A percentile compares a stretch with the other conserved stretches of the same genome.
Evolutionary conservation across 2,113 vertebrate genomes (phyloP).

Genomic region (Aldabrachelys gigantea): DNA sequence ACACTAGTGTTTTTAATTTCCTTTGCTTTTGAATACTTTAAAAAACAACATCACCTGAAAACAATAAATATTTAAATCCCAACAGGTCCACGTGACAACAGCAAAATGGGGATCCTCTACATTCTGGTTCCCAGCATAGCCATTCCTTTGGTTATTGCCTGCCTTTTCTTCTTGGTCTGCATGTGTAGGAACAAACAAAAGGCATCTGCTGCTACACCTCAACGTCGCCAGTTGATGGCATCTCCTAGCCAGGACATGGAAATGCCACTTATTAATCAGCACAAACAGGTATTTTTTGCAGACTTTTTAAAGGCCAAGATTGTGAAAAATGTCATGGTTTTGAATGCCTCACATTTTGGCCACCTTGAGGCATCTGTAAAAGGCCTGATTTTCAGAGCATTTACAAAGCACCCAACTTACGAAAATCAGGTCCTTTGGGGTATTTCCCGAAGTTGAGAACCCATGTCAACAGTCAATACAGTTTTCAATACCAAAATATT

Average conservation of each 20-base stretch:
- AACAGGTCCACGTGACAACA: constrained; percentile 87
- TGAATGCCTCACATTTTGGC: accelerated
- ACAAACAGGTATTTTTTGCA: constrained; percentile 88
- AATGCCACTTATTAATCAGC: constrained; percentile 91
- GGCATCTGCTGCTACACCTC: constrained; percentile 81
- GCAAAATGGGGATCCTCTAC: constrained; percentile 95
- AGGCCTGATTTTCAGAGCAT: not conserved
- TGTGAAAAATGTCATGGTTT: not conserved
- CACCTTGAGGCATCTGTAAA: accelerated
- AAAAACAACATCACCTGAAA: not conserved
- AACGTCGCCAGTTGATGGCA: constrained; percentile 86
- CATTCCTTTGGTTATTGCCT: constrained; percentile 92
- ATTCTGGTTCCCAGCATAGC: constrained; percentile 95
- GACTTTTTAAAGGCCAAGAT: accelerated
- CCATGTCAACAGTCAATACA: not conserved
- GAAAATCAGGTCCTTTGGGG: not conserved
- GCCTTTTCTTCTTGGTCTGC: constrained; percentile 95
- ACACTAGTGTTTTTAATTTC: accelerated
- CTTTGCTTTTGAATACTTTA: not conserved
- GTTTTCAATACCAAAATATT: not conserved
- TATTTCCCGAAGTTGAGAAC: not conserved
- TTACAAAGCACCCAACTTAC: not conserved
- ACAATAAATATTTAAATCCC: not conserved
- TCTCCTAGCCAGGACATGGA: constrained; percentile 94
- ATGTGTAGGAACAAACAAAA: constrained; percentile 97